Conservation (phyloP, 2,797 vertebrate genomes). For the Anguilla marmorata region DNA sequence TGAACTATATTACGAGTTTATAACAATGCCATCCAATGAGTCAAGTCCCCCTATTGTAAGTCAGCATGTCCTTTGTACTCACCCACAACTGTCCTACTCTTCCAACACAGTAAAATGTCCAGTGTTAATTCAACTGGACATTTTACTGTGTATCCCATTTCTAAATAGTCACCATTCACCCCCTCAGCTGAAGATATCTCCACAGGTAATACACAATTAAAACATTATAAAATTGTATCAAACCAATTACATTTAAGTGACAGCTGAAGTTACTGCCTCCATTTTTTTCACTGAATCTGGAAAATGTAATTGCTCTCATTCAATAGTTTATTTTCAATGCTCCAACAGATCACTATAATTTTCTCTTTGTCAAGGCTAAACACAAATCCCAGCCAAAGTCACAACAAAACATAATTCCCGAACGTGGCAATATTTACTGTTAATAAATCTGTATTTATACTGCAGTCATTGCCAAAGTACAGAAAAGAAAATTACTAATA, state of each 20-base stretch:
- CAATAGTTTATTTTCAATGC: conserved; percentile 44
- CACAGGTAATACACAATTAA: neutral
- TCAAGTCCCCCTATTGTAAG: too few relatives aligned
- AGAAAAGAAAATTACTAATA: conserved; percentile 88
- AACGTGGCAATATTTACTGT: conserved; percentile 88
- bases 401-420: conserved; percentile 71
- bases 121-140: too few relatives aligned
- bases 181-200: neutral
- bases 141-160: neutral
- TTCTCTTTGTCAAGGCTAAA: conserved; percentile 34
- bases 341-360: conserved; percentile 46
- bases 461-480: conserved; percentile 85
- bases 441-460: conserved; percentile 78
- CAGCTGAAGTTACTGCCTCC: neutral
- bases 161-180: neutral
- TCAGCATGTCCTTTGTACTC: neutral
- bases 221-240: neutral
- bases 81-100: neutral
- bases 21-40: too few relatives aligned
- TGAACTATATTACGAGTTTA: too few relatives aligned
- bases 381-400: conserved; percentile 58
- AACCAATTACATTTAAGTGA: neutral
- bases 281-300: conserved; percentile 21
- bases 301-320: conserved; percentile 42
- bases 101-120: neutral